Conservation (phyloP, 2,113 vertebrate species). For the Xiphophorus maculatus region DNA sequence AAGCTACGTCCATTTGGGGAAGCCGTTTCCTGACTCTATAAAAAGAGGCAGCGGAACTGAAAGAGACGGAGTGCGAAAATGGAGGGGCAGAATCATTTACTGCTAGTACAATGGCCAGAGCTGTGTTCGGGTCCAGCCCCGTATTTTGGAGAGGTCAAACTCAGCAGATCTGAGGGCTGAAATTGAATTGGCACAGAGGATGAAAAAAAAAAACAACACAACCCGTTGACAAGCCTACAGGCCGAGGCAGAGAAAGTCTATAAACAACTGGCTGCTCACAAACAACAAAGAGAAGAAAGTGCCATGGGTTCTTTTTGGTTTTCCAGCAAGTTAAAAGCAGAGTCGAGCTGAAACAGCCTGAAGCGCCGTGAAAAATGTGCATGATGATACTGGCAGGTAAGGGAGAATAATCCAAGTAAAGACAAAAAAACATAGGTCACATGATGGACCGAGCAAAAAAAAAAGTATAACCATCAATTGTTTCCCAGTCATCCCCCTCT, state of each 20-base stretch:
- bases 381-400: slow-evolving; percentile 21
- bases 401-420: not conserved
- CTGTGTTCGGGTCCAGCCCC: slow-evolving; percentile 71
- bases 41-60: slow-evolving; percentile 69
- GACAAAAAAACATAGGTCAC: not conserved
- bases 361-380: slow-evolving; percentile 15
- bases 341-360: slow-evolving; percentile 37
- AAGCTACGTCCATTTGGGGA: slow-evolving; percentile 75
- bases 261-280: slow-evolving; percentile 59
- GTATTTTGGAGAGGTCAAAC: slow-evolving; percentile 59
- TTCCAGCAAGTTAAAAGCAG: slow-evolving; percentile 27
- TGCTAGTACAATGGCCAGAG: slow-evolving; percentile 70
- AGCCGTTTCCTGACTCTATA: slow-evolving; percentile 75
- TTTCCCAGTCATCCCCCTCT: not conserved
- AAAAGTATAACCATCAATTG: too few species aligned
- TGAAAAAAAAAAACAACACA: slow-evolving; percentile 1
- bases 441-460: too few species aligned
- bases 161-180: slow-evolving; percentile 50
- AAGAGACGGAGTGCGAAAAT: slow-evolving; percentile 62
- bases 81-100: slow-evolving; percentile 73
- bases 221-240: slow-evolving; percentile 37
- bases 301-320: slow-evolving; percentile 28
- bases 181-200: slow-evolving; percentile 36
- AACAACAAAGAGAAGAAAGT: slow-evolving; percentile 45
- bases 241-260: slow-evolving; percentile 39